Evolutionary conservation across 2,113 vertebrate genomes (phyloP).

Genomic region (Macrotus californicus): DNA sequence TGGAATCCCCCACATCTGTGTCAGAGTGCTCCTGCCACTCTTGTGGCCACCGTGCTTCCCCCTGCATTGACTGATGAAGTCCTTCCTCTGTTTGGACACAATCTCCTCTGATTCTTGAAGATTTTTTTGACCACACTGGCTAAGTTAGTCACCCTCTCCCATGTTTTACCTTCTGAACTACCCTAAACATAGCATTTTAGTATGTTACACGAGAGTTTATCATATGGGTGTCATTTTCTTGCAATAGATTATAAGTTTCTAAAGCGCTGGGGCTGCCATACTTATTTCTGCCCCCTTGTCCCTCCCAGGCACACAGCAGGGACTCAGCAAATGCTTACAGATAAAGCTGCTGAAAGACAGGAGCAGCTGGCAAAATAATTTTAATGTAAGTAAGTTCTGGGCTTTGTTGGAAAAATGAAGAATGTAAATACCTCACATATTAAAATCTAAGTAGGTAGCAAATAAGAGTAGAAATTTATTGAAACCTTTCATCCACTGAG

Average conservation of each 20-base stretch:
- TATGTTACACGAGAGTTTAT: accelerated
- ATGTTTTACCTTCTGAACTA: background rate
- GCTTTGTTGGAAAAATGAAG: background rate
- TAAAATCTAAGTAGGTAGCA: background rate
- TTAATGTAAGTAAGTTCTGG: background rate
- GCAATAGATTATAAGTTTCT: background rate
- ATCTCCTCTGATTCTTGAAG: background rate
- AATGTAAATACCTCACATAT: background rate
- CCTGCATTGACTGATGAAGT: no score
- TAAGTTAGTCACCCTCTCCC: background rate
- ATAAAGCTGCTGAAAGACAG: background rate
- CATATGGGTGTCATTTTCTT: background rate
- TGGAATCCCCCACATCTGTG: no score
- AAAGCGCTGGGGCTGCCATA: background rate
- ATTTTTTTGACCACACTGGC: background rate
- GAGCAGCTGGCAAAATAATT: background rate
- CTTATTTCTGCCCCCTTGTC: no score
- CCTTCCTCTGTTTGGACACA: background rate
- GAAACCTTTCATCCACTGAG: background rate
- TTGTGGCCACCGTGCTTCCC: accelerated
- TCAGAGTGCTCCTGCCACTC: accelerated
- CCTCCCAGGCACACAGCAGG: background rate
- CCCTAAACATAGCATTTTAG: background rate
- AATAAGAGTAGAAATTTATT: background rate
- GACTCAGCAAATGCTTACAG: background rate